phyloP scores from a whole-genome alignment of 2,113 vertebrate genomes.

The Albula goreensis region DNA sequence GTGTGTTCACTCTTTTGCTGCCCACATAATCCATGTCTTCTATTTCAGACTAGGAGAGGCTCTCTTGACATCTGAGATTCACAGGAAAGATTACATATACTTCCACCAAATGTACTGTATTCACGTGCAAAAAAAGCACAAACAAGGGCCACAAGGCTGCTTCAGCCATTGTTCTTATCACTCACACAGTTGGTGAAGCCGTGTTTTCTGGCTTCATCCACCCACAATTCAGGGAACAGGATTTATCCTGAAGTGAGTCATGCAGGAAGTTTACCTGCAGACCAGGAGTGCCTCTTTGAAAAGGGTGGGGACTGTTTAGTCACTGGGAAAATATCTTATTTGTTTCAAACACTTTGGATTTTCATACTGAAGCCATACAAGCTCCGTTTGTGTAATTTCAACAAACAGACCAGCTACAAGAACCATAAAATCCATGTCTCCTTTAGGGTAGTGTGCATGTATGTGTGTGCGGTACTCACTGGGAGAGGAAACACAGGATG shows the following conservation, averaged over 20 bases:
- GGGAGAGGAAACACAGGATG: constrained; percentile 40
- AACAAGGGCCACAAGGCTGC: neutral
- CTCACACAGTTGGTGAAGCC: neutral
- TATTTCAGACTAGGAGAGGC: neutral
- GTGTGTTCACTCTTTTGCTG: neutral
- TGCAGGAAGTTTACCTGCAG: neutral
- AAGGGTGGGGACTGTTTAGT: neutral
- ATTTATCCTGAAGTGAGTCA: neutral
- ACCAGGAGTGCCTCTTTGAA: neutral
- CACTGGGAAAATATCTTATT: neutral
- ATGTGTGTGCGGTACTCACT: constrained; percentile 37
- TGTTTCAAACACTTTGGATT: no score
- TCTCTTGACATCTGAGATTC: neutral
- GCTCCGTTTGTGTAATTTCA: no score
- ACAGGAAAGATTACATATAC: neutral
- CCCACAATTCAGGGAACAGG: neutral
- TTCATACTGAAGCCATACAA: no score
- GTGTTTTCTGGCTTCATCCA: neutral
- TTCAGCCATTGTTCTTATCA: neutral
- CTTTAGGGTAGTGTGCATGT: neutral
- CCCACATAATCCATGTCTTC: neutral
- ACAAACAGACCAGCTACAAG: no score
- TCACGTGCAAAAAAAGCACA: neutral
- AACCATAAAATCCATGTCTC: no score
- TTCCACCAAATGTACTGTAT: neutral